These are phyloP conservation scores for Halichondria panicea DNA, from an alignment of 37 sponge, comb jelly and placozoan genomes.

Conservation along the genomic window DNA sequence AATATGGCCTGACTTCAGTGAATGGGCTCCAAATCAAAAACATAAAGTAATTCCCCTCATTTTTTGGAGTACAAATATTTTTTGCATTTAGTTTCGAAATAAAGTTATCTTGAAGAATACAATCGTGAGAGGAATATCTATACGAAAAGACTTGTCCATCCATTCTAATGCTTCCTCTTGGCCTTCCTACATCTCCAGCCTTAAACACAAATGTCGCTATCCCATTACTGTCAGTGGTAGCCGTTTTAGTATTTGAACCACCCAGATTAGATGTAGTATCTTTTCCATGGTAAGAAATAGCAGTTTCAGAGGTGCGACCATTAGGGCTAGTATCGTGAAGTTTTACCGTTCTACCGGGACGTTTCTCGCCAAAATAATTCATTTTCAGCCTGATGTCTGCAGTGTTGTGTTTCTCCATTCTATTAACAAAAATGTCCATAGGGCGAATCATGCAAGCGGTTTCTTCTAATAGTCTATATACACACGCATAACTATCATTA, in stretches of 20 bases:
- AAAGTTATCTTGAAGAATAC: background rate
- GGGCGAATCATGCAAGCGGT: slow-evolving; percentile 11
- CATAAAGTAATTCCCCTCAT: background rate
- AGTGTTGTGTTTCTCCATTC: background rate
- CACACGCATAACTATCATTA: too few relatives aligned
- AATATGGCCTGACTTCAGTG: background rate
- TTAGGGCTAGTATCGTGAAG: background rate
- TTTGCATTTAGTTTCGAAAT: background rate
- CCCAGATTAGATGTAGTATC: too few relatives aligned
- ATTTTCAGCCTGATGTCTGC: background rate
- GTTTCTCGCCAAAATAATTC: slow-evolving; percentile 6
- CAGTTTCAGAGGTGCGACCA: background rate
- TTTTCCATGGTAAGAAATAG: too few relatives aligned
- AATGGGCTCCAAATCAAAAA: background rate
- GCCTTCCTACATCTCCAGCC: background rate
- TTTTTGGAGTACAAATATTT: background rate
- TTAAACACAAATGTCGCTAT: slow-evolving; percentile 4
- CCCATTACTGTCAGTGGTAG: slow-evolving; percentile 16
- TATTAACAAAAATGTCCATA: background rate
- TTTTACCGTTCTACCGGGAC: background rate
- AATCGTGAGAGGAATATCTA: background rate
- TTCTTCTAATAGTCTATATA: slow-evolving; percentile 9
- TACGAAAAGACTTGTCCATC: slow-evolving; percentile 60
- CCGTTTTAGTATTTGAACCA: too few relatives aligned
- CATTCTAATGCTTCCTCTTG: background rate